A percentile compares a stretch with the other conserved stretches of the same genome.
phyloP scores from a whole-genome alignment of 2,797 vertebrate genomes.

The Salmo trutta region DNA sequence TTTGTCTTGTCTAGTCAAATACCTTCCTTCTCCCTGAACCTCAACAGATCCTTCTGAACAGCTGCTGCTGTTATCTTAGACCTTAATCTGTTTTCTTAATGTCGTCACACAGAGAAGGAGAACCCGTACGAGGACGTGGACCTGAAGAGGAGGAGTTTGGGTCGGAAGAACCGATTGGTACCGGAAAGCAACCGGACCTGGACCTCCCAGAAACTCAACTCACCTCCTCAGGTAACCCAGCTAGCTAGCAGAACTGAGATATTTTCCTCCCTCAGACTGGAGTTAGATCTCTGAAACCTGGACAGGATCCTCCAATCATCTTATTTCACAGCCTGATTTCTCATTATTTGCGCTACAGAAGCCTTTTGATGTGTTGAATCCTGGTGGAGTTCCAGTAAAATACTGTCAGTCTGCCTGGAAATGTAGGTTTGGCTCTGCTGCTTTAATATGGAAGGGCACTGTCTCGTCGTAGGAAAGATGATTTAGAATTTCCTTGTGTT shows the following conservation, averaged over 20 bases:
- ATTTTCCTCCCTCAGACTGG: constrained; percentile 18
- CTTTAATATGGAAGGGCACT: constrained; percentile 17
- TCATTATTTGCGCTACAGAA: constrained; percentile 23
- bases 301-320: constrained; percentile 39
- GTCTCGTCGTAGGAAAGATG: neutral
- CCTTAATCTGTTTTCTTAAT: constrained; percentile 17
- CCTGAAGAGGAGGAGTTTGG: constrained; percentile 85
- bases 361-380: constrained; percentile 44
- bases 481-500: constrained; percentile 4
- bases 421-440: constrained; percentile 19
- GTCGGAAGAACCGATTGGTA: constrained; percentile 83
- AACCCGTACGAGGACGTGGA: constrained; percentile 99
- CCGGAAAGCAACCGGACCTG: constrained; percentile 90
- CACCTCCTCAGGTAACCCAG: constrained; percentile 86
- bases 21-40: constrained; percentile 20
- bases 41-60: constrained; percentile 41
- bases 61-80: constrained; percentile 51
- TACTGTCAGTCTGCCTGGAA: constrained; percentile 15
- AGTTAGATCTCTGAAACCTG: constrained; percentile 33
- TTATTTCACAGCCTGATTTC: constrained; percentile 19
- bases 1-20: neutral
- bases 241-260: constrained; percentile 8
- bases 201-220: constrained; percentile 85
- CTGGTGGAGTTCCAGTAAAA: constrained; percentile 30
- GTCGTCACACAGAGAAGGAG: constrained; percentile 87